Evolutionary conservation across 1,140 invertebrate species (phyloP), one percentile per base, ranked within the genome.

Genomic region (Tetranychus urticae): DNA sequence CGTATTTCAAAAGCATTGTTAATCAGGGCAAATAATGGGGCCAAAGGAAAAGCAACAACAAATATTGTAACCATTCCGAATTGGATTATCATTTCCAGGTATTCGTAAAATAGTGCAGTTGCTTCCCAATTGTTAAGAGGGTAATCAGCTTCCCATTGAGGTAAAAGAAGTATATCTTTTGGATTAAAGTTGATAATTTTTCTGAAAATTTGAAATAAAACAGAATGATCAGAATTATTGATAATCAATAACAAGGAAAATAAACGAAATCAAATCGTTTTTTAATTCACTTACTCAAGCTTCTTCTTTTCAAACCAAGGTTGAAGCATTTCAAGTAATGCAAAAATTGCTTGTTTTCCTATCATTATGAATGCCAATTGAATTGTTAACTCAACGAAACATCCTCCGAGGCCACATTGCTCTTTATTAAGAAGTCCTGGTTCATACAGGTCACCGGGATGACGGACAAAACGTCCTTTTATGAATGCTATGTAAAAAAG

Each of bases 401-500:
- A 82, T 3, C 81, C 80, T 37, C 78, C 78, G 7, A 56, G 54
- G 10, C 59, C 47, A 39, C 59, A 60, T 37, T 60, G 42, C 35
- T 60, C 59, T 12, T 33, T 35, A 7, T n/a, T 35, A 7, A 34
- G 10, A 34, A 36, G 13, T 2, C 14, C 12, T 2, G n/a, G n/a
- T 31, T 52, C n/a, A 6, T 2, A n/a, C 5, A 52, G 13, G 67
- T 80, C 80, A 14, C 31, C 37, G 48, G 84, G 70, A 88, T 88
- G 8, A 34, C 33, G 86, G 63, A 34, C 7, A 2, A 39, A 50
- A 77, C 97, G 91, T 76, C 89, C 83, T 56, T 94, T 78, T 74
- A 96, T 94, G 74, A 97, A 97, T 14, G 90, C 92, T 71, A 96
- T 94, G 77, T 97, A 97, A 76, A 97, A 97, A 62, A 97, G 81